Evolutionary conservation across 1,140 invertebrate genomes (phyloP).

Genomic region (Anoplophora glabripennis): DNA sequence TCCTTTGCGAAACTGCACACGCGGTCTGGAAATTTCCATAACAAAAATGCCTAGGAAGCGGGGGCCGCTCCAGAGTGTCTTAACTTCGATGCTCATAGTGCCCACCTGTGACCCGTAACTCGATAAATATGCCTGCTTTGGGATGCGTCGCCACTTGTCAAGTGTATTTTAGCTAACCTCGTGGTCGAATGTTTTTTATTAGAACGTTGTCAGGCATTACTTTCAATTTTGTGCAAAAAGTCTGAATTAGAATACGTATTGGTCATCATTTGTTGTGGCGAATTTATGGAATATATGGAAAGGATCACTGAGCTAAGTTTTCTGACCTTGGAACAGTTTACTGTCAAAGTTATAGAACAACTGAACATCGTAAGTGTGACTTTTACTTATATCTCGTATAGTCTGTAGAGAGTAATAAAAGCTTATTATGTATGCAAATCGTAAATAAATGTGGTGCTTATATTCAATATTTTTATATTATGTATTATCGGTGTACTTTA

Average conservation of each 20-base stretch:
- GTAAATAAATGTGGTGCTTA: too few relatives aligned
- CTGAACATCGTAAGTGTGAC: too few relatives aligned
- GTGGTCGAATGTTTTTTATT: background rate
- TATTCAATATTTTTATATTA: too few relatives aligned
- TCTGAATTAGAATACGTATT: conserved; percentile 3
- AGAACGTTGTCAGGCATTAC: too few relatives aligned
- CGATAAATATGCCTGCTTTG: conserved; percentile 17
- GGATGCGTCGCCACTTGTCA: conserved; percentile 6
- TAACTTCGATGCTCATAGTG: conserved; percentile 2
- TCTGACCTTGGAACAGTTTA: too few relatives aligned
- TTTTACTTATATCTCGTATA: too few relatives aligned
- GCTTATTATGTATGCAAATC: too few relatives aligned
- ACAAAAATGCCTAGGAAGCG: background rate
- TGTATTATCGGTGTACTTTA: too few relatives aligned
- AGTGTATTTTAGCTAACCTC: conserved; percentile 10
- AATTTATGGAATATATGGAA: too few relatives aligned
- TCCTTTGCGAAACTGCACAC: conserved; percentile 6
- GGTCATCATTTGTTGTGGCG: conserved; percentile 11
- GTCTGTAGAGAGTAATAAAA: too few relatives aligned
- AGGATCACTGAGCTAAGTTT: too few relatives aligned
- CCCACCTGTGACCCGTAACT: conserved; percentile 18
- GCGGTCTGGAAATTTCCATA: background rate
- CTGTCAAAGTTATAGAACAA: too few relatives aligned
- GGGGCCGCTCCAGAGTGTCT: background rate
- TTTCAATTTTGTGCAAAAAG: background rate